A percentile compares a stretch with the other conserved stretches of the same genome.
Evolutionary conservation across 2,888 invertebrate species (phyloP).

Genomic region (Perizoma affinitatum): DNA sequence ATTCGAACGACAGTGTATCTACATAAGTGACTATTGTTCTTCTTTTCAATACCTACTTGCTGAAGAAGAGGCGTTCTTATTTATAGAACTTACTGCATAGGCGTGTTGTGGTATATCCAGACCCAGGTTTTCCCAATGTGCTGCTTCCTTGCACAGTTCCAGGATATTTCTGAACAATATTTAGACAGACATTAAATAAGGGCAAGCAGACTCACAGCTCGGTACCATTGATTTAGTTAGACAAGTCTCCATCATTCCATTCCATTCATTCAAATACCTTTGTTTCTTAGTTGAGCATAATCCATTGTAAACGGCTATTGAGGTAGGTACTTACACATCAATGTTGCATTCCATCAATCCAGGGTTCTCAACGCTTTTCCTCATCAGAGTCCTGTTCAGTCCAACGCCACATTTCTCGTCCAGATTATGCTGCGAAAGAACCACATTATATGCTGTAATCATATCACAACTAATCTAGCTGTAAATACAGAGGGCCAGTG

Average conservation of each 20-base stretch:
- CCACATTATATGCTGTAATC: not conserved
- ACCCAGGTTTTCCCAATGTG: conserved; percentile 88
- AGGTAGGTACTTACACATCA: conserved; percentile 84
- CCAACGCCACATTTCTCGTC: conserved; percentile 84
- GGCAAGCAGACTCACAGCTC: no score
- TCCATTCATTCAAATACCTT: no score
- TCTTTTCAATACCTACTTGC: no score
- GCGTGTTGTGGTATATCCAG: conserved; percentile 88
- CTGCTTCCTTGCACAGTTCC: conserved; percentile 88
- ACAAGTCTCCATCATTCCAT: no score
- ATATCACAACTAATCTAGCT: no score
- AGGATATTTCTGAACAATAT: conserved; percentile 81
- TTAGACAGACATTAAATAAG: no score
- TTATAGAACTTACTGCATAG: conserved; percentile 71
- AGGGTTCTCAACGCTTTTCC: conserved; percentile 85
- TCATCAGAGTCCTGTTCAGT: conserved; percentile 89
- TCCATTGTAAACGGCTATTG: not conserved
- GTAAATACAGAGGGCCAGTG: no score
- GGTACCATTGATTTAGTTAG: no score
- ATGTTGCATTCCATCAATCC: conserved; percentile 92
- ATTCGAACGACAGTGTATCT: no score
- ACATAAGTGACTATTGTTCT: conserved; percentile 1
- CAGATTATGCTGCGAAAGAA: conserved; percentile 73
- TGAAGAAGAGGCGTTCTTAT: no score
- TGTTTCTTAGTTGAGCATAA: no score